A percentile compares a stretch with the other conserved stretches of the same genome.
These are phyloP conservation scores for Sphaeridia pumilis DNA, from an alignment of 2,888 invertebrate species.

Conservation along the genomic window DNA sequence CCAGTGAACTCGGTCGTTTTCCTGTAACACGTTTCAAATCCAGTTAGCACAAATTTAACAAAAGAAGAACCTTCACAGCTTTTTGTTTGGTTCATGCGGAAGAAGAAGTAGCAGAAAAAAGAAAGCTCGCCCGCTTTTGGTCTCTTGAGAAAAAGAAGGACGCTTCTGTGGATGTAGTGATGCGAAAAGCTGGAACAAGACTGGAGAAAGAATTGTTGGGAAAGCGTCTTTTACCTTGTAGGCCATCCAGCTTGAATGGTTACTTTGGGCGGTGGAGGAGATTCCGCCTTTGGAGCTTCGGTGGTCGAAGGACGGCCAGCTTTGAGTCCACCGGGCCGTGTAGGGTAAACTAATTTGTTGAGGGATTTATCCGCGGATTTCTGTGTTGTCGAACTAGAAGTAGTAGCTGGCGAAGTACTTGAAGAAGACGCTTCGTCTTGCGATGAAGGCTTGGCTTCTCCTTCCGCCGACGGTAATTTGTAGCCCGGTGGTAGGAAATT, in stretches of 20 bases:
- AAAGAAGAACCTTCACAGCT: neutral
- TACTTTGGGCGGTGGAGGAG: slow-evolving; percentile 47
- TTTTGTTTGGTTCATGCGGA: neutral
- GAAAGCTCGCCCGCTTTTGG: no score
- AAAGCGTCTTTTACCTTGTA: slow-evolving; percentile 47
- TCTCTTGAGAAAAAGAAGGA: slow-evolving; percentile 2
- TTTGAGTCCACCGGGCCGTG: slow-evolving; percentile 56
- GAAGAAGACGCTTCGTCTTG: slow-evolving; percentile 14
- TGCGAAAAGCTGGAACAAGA: neutral
- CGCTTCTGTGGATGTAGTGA: neutral
- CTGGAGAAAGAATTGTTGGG: neutral
- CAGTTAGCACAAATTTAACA: neutral
- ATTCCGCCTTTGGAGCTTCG: slow-evolving; percentile 40
- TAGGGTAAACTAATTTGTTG: slow-evolving; percentile 66
- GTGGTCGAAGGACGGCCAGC: slow-evolving; percentile 52
- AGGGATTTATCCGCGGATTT: slow-evolving; percentile 30
- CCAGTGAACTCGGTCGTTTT: slow-evolving; percentile 81
- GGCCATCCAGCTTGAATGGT: slow-evolving; percentile 77
- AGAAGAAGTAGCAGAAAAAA: neutral
- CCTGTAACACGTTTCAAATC: slow-evolving; percentile 42
- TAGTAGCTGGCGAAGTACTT: slow-evolving; percentile 35
- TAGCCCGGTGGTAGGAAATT: slow-evolving; percentile 54
- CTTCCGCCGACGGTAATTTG: slow-evolving; percentile 38
- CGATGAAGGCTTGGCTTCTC: neutral
- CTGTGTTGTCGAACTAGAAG: slow-evolving; percentile 18